phyloP scores from a whole-genome alignment of 92 coral and sea anemone species.

The Epizoanthus ramosus region DNA sequence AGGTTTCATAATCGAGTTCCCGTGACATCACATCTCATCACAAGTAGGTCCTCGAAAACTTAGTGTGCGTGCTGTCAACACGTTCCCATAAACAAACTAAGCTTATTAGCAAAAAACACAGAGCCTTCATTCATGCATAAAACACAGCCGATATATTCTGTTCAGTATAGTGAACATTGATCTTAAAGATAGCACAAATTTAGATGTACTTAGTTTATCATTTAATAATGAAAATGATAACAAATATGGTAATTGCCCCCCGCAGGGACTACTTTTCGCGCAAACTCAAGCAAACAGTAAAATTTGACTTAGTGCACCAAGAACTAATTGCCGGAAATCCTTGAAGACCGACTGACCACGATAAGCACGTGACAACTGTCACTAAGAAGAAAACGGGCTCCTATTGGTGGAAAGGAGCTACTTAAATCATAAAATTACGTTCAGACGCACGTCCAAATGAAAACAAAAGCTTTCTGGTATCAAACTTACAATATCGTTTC shows the following conservation, averaged over 20 bases:
- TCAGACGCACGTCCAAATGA: not conserved
- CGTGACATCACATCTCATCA: not conserved
- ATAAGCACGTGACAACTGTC: conserved; percentile 2
- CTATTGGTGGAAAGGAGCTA: conserved; percentile 3
- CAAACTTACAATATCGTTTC: not conserved
- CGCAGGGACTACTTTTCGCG: not conserved
- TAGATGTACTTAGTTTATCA: not conserved
- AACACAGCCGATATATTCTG: not conserved
- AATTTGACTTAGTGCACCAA: not conserved
- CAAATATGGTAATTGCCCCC: conserved; percentile 3
- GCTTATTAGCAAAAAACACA: not conserved
- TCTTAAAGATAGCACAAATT: conserved; percentile 7
- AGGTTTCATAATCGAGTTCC: not conserved
- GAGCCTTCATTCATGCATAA: not conserved
- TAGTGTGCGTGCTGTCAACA: conserved; percentile 32
- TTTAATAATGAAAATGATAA: conserved; percentile 1
- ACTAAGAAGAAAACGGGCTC: not conserved
- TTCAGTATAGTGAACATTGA: not conserved
- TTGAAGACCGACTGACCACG: not conserved
- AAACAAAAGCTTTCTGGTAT: conserved; percentile 20
- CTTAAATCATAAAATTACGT: not conserved
- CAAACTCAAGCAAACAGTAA: not conserved
- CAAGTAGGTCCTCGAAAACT: not conserved
- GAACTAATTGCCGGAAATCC: not conserved
- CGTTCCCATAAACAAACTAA: conserved; percentile 4